Conservation (phyloP, 2,888 invertebrate species). For the Lampropteryx suffumata region DNA sequence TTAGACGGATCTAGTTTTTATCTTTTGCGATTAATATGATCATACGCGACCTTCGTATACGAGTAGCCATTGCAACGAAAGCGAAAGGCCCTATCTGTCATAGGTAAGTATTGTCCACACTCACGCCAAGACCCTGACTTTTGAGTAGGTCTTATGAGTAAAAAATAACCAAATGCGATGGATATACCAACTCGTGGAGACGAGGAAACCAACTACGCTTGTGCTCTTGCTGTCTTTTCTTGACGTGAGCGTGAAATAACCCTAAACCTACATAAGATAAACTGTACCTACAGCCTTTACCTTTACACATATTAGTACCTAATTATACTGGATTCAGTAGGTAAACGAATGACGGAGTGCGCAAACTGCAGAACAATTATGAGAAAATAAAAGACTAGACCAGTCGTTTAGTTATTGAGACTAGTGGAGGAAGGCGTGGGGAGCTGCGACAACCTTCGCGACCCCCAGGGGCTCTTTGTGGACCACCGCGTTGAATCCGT, state of each 20-base stretch:
- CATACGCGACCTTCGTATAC: conserved; percentile 21
- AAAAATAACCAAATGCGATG: conserved; percentile 4
- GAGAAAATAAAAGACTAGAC: conserved; percentile 33
- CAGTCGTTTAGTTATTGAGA: conserved; percentile 34
- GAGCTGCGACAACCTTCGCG: conserved; percentile 67
- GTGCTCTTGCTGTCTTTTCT: background rate
- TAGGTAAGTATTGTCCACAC: background rate
- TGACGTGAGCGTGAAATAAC: no score
- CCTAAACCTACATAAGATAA: no score
- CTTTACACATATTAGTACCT: no score
- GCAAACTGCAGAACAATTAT: no score
- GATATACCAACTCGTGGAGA: conserved; percentile 8
- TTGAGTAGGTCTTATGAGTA: background rate
- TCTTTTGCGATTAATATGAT: conserved; percentile 20
- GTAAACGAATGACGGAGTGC: no score
- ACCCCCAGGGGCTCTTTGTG: conserved; percentile 83
- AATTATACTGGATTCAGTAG: no score
- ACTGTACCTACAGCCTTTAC: no score
- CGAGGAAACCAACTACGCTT: conserved; percentile 13
- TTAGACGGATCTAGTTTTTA: conserved; percentile 45
- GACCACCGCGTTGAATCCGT: conserved; percentile 86
- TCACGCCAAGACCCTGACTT: background rate
- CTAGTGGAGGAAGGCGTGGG: conserved; percentile 62
- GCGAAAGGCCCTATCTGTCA: conserved; percentile 14
- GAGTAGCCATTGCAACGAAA: conserved; percentile 17